Percentiles rank a stretch among this genome's conserved stretches.
These are phyloP conservation scores for Eclectus roratus DNA, from an alignment of 2,113 vertebrate genomes.

Conservation along the genomic window DNA sequence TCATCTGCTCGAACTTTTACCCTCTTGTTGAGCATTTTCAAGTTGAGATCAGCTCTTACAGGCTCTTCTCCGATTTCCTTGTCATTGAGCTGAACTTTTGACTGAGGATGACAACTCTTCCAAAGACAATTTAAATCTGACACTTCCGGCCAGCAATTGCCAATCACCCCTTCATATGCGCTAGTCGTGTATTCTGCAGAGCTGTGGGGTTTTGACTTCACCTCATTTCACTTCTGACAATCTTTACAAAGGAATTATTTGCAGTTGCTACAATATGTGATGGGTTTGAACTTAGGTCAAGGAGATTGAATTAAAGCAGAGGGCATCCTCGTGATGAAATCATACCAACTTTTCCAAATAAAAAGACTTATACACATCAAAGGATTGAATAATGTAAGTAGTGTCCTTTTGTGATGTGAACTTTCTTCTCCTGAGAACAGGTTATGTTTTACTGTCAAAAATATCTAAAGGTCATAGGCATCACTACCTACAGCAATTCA, in stretches of 20 bases:
- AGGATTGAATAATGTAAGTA: slow-evolving; percentile 14
- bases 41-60: neutral
- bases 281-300: slow-evolving; percentile 65
- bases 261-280: slow-evolving; percentile 40
- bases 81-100: slow-evolving; percentile 34
- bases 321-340: neutral
- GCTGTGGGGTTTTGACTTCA: slow-evolving; percentile 22
- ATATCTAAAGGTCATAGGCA: slow-evolving; percentile 27
- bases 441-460: slow-evolving; percentile 15
- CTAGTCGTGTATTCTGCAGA: slow-evolving; percentile 1
- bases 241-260: slow-evolving; percentile 67
- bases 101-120: slow-evolving; percentile 51
- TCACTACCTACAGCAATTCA: neutral
- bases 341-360: slow-evolving; percentile 27
- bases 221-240: slow-evolving; percentile 60
- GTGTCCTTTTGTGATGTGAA: neutral
- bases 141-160: slow-evolving; percentile 48
- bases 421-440: slow-evolving; percentile 14
- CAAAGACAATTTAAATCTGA: slow-evolving; percentile 55
- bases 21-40: neutral
- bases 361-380: neutral
- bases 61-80: slow-evolving; percentile 15
- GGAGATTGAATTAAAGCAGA: slow-evolving; percentile 58
- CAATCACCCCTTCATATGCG: neutral
- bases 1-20: neutral